Base-by-base conservation (phyloP, 2,888 invertebrate species). In the Ganaspis brasiliensis region DNA sequence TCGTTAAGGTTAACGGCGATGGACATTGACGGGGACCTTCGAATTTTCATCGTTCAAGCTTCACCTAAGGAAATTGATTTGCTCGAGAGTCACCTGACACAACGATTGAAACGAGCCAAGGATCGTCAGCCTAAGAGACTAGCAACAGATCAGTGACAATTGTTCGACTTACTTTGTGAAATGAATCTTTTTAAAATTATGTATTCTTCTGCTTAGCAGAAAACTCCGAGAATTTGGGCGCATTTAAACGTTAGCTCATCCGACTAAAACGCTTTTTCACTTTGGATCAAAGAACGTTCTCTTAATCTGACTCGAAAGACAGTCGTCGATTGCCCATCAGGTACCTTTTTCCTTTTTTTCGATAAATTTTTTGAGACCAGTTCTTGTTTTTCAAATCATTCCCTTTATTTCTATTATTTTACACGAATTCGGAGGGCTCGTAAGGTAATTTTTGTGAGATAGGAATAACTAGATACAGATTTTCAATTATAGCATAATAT, bases 1-100 rank as follows among this genome's bases (percentile, higher is more conserved):
- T 97, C 97, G 81, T 93, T 98, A 35, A 93, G 98, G 81, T 93
- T 98, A 84, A 98, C 98, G 2, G 98, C 97, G 3, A 94, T 96
- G 88, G 97, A 97, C 87, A 95, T 95, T 45, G 94, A 94, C 80
- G 96, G 96, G 57, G 96, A 96, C 87, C 94, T 98, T 79, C 96
- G 96, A 92, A 95, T 98, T 81, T 98, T 96, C 90, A 94, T 98
- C 74, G 94, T 97, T 21, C 90, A 95, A 93, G 94, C 95, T 14
- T 94, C 94, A 81, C 94, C 95, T 0, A 95, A 95, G 81, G 96
- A 96, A 88, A 94, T 95, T 35, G 95, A 94, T 82, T 93, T 94
- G 84, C 91, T 96, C 70, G 93, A 94, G 87, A 93, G 92, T 85
- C 93, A 94, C n/a, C 89, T 96, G 75, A 93, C 94, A 81, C 93